Evolutionary conservation across 2,888 invertebrate genomes (phyloP), one percentile per base, ranked within the genome.

Genomic region (Tipula vernalis): DNA sequence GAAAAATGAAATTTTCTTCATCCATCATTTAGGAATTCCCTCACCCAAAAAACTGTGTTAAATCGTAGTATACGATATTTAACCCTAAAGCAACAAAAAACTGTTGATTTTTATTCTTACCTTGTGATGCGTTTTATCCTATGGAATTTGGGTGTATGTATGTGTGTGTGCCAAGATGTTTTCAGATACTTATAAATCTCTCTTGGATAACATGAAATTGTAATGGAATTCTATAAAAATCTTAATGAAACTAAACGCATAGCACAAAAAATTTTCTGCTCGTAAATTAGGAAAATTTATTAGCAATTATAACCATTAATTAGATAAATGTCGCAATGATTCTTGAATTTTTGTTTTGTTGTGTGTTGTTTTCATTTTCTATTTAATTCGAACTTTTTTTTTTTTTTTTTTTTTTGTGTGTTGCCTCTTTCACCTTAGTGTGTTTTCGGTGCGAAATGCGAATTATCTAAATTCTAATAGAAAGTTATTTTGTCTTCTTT

Each of bases 261-360:
- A 71, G 28, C 71, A 71, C 71, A 71, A 71, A 71, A 18, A 28
- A 28, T 71, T 71, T 71, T 10, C 10, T 71, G 71, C 71, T 71
- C 71, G 71, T 71, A 71, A 71, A 71, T 71, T 71, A 71, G 28
- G 71, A 71, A 71, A 71, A 71, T 71, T 71, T 71, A 71, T 71
- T 71, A 71, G 71, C 71, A 71, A 71, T 71, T 71, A 71, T 71
- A 71, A 28, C 71, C 71, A 71, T 71, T 71, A 71, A 71, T 71
- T 71, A 71, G 71, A 71, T 71, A 71, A 71, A 71, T 71, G 71
- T 71, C 71, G 71, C 71, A 71, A 71, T 71, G 71, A 71, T 71
- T 71, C 71, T 71, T 71, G 71, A 18, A 71, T 71, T 28, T 71
- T 51, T 51, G 6, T 44, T 44, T 39, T 57, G 10, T 57, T 15